Evolutionary conservation across 1,140 invertebrate species (phyloP).

Genomic region (Diorhabda carinulata): DNA sequence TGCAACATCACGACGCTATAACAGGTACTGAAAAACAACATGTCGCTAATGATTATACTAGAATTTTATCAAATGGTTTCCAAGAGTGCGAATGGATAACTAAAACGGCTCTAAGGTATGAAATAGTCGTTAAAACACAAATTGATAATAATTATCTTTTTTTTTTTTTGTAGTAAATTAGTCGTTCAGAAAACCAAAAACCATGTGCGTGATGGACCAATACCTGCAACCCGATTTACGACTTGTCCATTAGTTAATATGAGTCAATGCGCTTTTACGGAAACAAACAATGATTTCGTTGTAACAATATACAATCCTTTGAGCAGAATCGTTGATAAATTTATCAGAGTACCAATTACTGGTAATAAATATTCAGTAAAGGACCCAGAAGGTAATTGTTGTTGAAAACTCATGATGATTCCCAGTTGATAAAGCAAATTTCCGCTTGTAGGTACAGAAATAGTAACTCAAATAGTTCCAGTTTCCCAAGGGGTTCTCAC

Average conservation of each 20-base stretch:
- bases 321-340: conserved; percentile 59
- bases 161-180: conserved; percentile 11
- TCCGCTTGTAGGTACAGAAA: conserved; percentile 48
- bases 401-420: neutral
- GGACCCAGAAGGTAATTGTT: conserved; percentile 55
- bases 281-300: conserved; percentile 59
- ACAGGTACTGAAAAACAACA: conserved; percentile 91
- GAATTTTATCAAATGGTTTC: conserved; percentile 59
- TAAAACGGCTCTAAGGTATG: conserved; percentile 41
- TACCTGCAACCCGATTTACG: conserved; percentile 19
- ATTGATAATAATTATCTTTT: neutral
- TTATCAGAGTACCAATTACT: conserved; percentile 68
- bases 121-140: neutral
- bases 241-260: conserved; percentile 52
- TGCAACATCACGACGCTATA: conserved; percentile 89
- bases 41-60: conserved; percentile 82
- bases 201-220: conserved; percentile 6
- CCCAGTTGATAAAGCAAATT: neutral
- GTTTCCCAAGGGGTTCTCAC: conserved; percentile 56
- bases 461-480: conserved; percentile 60
- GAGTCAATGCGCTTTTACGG: conserved; percentile 60
- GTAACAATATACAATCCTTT: conserved; percentile 80
- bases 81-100: conserved; percentile 52
- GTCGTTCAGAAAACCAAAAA: neutral
- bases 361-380: conserved; percentile 59